phyloP scores from a whole-genome alignment of 2,797 vertebrate species.

The Hippoglossus hippoglossus region DNA sequence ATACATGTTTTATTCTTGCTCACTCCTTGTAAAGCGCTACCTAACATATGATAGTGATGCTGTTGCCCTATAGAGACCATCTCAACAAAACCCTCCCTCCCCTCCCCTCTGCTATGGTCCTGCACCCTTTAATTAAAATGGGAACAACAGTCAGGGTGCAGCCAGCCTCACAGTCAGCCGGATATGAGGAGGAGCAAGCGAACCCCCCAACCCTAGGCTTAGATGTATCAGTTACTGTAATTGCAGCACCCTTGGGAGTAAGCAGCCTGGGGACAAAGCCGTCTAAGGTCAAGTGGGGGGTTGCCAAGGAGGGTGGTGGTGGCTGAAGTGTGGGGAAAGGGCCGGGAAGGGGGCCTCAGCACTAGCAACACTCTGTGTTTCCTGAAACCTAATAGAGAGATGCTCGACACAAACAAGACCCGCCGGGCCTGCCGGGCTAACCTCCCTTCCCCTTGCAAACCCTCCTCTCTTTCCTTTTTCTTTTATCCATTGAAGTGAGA shows the following conservation, averaged over 20 bases:
- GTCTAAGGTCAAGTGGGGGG: constrained; percentile 78
- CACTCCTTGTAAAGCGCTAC: constrained; percentile 26
- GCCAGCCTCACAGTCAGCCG: constrained; percentile 80
- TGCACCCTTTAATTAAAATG: constrained; percentile 84
- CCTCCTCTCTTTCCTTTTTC: constrained; percentile 55
- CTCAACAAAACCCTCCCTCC: constrained; percentile 46
- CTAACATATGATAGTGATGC: constrained; percentile 33
- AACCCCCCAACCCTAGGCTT: constrained; percentile 78
- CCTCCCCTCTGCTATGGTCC: constrained; percentile 55
- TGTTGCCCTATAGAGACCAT: constrained; percentile 55
- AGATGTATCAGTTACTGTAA: constrained; percentile 87
- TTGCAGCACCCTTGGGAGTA: constrained; percentile 80
- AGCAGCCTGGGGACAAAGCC: constrained; percentile 75
- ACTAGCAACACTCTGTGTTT: constrained; percentile 61
- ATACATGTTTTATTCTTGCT: constrained; percentile 40
- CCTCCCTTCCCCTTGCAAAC: constrained; percentile 55
- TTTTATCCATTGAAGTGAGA: constrained; percentile 71
- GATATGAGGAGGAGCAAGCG: constrained; percentile 80
- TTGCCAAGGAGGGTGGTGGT: constrained; percentile 66
- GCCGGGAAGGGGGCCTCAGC: constrained; percentile 40
- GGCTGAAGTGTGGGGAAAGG: constrained; percentile 70
- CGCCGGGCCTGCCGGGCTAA: constrained; percentile 48
- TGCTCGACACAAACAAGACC: constrained; percentile 74
- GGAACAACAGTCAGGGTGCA: constrained; percentile 75
- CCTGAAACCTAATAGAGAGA: constrained; percentile 81